Evolutionary conservation across 2,888 invertebrate genomes (phyloP), one percentile per base, ranked within the genome.

Genomic region (Melinaea menophilus): DNA sequence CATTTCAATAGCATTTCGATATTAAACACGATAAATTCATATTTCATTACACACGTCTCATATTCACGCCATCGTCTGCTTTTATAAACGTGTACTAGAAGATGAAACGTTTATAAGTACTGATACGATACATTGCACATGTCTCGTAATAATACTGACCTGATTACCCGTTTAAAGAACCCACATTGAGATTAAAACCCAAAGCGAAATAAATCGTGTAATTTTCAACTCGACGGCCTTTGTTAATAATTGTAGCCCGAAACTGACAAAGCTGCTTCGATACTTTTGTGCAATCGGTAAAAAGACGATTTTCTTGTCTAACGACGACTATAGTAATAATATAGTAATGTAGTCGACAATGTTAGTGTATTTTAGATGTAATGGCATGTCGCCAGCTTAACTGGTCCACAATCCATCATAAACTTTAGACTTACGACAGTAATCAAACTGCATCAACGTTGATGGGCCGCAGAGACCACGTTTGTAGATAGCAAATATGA

Each of bases 121-220:
- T 55, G 12, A 65, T 66, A 62, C 56, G 61, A 60, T 63, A 55
- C 61, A 63, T 65, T 64, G 57, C 59, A 56, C 65, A 66, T 66
- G 66, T 67, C 67, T 62, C 62, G 66, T 64, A 71, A 71, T 68
- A 68, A 61, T 62, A 62, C 71, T 79, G 85, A 81, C 85, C 85
- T 82, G 84, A 85, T 85, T 85, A 81, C 83, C 76, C 75, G 76
- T 83, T 84, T 84, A 73, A 78, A 75, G 78, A 75, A 82, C 75
- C 73, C 75, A 82, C 81, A 79, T 75, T 77, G 78, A 78, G 81
- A 85, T 85, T 84, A 84, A 82, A 84, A 78, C 76, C 73, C 71
- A 64, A 60, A 65, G 75, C 71, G 81, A 80, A 81, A 86, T 85
- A 82, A 82, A 84, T 84, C 79, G 82, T 77, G 85, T 82, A 84